These are phyloP conservation scores for Erynnis tages DNA, from an alignment of 2,888 invertebrate genomes.

Conservation along the genomic window DNA sequence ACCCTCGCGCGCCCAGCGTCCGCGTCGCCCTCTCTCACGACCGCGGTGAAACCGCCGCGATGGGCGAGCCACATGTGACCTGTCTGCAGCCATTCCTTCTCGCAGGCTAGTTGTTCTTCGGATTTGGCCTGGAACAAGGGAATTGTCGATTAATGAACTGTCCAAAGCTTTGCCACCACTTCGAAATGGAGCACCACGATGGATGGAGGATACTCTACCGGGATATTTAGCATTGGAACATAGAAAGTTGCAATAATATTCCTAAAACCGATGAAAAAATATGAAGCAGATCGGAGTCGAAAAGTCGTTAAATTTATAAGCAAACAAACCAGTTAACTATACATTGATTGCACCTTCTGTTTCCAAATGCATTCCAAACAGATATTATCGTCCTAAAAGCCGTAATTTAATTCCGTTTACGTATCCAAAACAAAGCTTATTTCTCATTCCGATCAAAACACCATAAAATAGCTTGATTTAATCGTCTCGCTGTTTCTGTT, in stretches of 20 bases:
- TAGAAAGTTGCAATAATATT: too few relatives aligned
- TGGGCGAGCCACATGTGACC: conserved; percentile 96
- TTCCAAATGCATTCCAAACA: background rate
- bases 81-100: conserved; percentile 85
- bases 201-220: too few relatives aligned
- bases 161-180: too few relatives aligned
- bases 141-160: background rate
- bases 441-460: background rate
- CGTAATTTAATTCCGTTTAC: background rate
- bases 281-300: too few relatives aligned
- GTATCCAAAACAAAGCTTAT: background rate
- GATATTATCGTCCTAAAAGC: background rate
- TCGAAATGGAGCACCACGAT: too few relatives aligned
- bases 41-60: conserved; percentile 94
- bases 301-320: too few relatives aligned
- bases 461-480: conserved; percentile 4
- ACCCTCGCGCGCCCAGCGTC: conserved; percentile 87
- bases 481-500: background rate
- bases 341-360: background rate
- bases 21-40: conserved; percentile 87
- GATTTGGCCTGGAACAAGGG: conserved; percentile 80
- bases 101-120: conserved; percentile 83
- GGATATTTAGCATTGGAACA: too few relatives aligned
- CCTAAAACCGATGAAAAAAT: too few relatives aligned
- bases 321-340: too few relatives aligned